Evolutionary conservation across 2,113 vertebrate genomes (phyloP), one percentile per base, ranked within the genome.

Genomic region (human): DNA sequence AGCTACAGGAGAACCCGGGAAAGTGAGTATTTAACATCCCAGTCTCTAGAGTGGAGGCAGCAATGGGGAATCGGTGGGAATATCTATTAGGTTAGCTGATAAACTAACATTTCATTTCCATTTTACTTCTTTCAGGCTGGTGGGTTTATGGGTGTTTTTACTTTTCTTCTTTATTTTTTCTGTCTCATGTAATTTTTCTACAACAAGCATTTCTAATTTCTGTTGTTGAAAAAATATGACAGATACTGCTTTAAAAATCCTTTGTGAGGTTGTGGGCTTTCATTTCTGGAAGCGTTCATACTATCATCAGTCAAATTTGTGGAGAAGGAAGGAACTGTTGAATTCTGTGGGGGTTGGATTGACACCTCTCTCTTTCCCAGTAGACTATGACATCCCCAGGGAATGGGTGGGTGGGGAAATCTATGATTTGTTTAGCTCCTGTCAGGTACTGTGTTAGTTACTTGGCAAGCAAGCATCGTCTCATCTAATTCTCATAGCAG

Each of bases 91-190:
- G 43, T 68, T 66, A 30, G 35, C 70, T 93, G 66, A 50, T 70
- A n/a, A 68, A 20, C 27, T 48, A 8, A 55, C 52, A 16, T 30
- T 64, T 32, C 30, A 85, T 20, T 89, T 57, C 25, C 16, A 66
- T 6, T 48, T n/a, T 38, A 43, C 68, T 90, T 59, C 20, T 59
- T 93, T 93, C 59, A 78, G 59, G 59, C 32, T 86, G 80, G 64
- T 12, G 40, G 73, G 35, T 23, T 91, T 70, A 25, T 8, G 89
- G 43, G 32, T 70, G 30, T 59, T 89, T 94, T 76, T 82, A 25
- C 38, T 35, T 80, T 90, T 80, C 66, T 86, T 93, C 88, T 87
- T 82, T 32, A 55, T 35, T 80, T 85, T 80, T 86, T 93, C 88
- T 87, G 48, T 48, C 27, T 76, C 2, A 8, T 30, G 81, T 18